Percentiles rank a stretch among this genome's conserved stretches.
phyloP scores from a whole-genome alignment of 2,113 vertebrate species.

The Merops nubicus region DNA sequence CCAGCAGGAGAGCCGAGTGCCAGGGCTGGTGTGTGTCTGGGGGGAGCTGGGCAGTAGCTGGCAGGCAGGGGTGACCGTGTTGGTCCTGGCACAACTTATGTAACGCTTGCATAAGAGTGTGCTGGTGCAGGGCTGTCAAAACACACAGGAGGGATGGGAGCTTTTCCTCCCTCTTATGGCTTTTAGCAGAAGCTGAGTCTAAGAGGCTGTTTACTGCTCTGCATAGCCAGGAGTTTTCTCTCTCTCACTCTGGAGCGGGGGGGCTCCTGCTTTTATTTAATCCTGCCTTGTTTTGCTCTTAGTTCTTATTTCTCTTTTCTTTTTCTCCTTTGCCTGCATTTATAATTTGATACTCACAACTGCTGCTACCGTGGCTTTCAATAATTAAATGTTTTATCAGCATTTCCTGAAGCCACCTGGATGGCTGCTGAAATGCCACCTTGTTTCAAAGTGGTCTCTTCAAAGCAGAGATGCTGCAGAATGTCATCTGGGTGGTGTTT shows the following conservation, averaged over 20 bases:
- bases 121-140: not conserved
- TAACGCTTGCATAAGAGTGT: conserved; percentile 38
- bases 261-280: not conserved
- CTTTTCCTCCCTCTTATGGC: not conserved
- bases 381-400: not conserved
- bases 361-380: not conserved
- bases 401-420: not conserved
- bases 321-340: not conserved
- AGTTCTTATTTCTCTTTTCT: not conserved
- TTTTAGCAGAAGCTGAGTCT: not conserved
- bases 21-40: no score
- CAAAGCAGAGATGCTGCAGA: not conserved
- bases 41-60: not conserved
- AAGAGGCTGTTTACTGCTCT: not conserved
- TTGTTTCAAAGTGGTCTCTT: not conserved
- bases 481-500: not conserved
- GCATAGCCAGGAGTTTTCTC: not conserved
- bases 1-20: no score
- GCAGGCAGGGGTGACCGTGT: not conserved
- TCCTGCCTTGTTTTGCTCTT: not conserved
- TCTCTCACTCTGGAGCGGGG: not conserved
- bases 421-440: not conserved
- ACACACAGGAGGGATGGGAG: not conserved
- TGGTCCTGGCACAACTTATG: not conserved
- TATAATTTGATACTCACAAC: not conserved